Percentiles rank a stretch among this genome's conserved stretches.
Conservation (phyloP, 2,797 vertebrate species). For the Staurois parvus region DNA sequence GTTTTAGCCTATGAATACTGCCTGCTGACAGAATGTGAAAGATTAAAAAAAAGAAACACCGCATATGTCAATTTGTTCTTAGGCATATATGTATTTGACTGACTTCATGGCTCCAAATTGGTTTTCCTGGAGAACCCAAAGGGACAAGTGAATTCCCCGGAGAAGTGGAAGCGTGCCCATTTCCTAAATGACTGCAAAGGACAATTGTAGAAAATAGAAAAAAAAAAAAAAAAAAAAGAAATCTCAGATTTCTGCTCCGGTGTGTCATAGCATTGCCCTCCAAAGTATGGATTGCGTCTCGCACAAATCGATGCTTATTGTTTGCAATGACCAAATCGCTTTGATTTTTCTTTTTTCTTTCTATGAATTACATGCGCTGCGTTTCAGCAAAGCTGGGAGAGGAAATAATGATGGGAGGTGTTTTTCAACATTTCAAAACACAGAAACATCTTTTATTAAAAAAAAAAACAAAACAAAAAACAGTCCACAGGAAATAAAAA, state of each 20-base stretch:
- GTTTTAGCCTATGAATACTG: constrained; percentile 3
- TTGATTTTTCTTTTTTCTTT: constrained; percentile 8
- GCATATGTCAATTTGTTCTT: constrained; percentile 56
- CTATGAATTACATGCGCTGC: constrained; percentile 9
- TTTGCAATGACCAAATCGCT: constrained; percentile 22
- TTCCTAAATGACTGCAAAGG: constrained; percentile 71
- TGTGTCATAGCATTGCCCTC: constrained; percentile 66
- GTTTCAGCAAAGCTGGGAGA: background rate
- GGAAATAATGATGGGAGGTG: background rate
- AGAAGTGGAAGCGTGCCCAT: constrained; percentile 64
- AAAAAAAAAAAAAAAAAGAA: constrained; percentile 62
- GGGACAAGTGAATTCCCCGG: constrained; percentile 50
- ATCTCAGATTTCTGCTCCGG: constrained; percentile 60
- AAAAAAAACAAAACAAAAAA: no score
- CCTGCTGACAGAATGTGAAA: constrained; percentile 40
- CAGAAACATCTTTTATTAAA: background rate
- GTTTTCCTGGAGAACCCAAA: constrained; percentile 51
- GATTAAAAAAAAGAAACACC: constrained; percentile 16
- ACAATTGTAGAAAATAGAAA: constrained; percentile 71
- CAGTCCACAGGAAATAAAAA: background rate
- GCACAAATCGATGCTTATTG: constrained; percentile 51
- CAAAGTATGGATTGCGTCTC: constrained; percentile 81
- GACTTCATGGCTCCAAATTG: constrained; percentile 55
- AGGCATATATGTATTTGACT: constrained; percentile 50
- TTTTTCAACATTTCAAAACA: background rate